These are phyloP conservation scores for Lineus longissimus DNA, from an alignment of 1,140 invertebrate species.

Conservation along the genomic window DNA sequence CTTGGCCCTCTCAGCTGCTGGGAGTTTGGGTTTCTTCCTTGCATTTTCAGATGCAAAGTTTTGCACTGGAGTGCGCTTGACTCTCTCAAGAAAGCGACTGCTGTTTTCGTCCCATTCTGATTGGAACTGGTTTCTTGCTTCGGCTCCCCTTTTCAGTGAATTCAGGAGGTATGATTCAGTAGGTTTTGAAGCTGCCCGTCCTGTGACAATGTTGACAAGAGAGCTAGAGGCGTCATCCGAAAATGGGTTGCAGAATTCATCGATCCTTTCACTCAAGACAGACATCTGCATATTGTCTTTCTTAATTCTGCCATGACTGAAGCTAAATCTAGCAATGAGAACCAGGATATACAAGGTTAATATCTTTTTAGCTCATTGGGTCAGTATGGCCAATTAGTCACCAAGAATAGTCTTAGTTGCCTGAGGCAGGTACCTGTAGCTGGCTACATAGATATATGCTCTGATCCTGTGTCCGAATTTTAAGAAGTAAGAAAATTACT, in stretches of 20 bases:
- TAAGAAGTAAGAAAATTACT: no score
- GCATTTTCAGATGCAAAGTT: constrained; percentile 2
- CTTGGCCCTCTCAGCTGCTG: not conserved
- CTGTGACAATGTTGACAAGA: not conserved
- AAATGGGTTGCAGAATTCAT: constrained; percentile 3
- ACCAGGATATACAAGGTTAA: no score
- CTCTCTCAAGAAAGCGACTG: not conserved
- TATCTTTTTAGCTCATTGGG: no score
- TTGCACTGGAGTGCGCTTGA: not conserved
- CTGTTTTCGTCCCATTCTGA: not conserved
- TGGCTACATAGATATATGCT: no score
- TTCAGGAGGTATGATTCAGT: not conserved
- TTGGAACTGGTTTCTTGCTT: not conserved
- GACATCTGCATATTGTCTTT: not conserved
- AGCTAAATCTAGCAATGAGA: no score
- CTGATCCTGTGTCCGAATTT: no score
- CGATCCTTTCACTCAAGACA: not conserved
- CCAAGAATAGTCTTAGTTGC: no score
- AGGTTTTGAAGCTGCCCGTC: not conserved
- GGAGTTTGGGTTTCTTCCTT: not conserved
- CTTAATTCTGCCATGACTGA: no score
- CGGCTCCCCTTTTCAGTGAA: not conserved
- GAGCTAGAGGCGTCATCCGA: not conserved
- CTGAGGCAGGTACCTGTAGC: no score
- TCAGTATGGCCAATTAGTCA: no score